phyloP scores from a whole-genome alignment of 2,888 invertebrate genomes.

The Candidula unifasciata region DNA sequence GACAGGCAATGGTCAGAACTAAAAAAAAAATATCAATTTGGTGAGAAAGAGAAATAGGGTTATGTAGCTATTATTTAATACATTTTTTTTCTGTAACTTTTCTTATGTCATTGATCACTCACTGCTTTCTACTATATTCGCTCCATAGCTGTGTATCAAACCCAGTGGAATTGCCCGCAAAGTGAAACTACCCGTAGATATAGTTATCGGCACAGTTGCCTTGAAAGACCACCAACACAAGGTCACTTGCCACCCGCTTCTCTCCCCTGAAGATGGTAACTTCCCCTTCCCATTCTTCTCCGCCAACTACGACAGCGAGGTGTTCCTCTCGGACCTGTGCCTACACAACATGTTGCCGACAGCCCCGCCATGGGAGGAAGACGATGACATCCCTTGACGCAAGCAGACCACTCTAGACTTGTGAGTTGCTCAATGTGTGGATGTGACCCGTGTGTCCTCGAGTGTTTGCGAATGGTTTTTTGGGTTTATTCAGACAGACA shows the following conservation, averaged over 20 bases:
- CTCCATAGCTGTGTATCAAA: conserved; percentile 68
- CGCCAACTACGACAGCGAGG: conserved; percentile 57
- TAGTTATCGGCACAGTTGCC: conserved; percentile 71
- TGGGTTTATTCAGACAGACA: neutral
- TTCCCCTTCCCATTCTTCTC: conserved; percentile 69
- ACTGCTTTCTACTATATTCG: neutral
- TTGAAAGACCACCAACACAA: conserved; percentile 63
- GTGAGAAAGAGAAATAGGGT: no score
- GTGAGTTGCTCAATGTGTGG: neutral
- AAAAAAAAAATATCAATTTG: no score
- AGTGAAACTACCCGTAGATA: conserved; percentile 72
- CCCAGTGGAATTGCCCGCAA: conserved; percentile 71
- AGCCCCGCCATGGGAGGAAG: conserved; percentile 73
- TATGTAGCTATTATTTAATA: no score
- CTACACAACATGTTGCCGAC: conserved; percentile 71
- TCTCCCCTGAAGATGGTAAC: conserved; percentile 66
- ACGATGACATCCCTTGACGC: conserved; percentile 73
- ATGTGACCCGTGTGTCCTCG: neutral
- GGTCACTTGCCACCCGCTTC: conserved; percentile 70
- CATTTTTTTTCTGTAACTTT: no score
- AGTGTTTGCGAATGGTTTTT: no score
- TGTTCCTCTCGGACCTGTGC: conserved; percentile 66
- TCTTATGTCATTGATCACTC: no score
- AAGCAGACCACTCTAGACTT: conserved; percentile 7
- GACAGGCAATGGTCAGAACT: no score